Evolutionary conservation across 2,888 invertebrate species (phyloP).

Genomic region (Sisyra terminalis): DNA sequence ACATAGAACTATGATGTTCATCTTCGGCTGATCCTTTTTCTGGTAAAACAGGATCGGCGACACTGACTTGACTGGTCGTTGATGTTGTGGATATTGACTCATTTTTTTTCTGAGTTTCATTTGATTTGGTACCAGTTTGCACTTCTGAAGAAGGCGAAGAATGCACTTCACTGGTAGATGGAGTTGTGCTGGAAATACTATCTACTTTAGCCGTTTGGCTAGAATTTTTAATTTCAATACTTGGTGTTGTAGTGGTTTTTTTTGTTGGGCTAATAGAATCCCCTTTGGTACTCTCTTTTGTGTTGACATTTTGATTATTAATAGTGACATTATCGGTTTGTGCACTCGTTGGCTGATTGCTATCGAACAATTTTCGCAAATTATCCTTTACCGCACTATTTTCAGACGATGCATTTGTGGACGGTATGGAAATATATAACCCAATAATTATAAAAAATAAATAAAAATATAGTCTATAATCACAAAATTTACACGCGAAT

Average conservation of each 20-base stretch:
- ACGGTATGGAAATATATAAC: too few species aligned
- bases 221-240: neutral
- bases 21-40: slow-evolving; percentile 85
- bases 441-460: too few species aligned
- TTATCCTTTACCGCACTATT: too few species aligned
- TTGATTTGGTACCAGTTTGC: slow-evolving; percentile 8
- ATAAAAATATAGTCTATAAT: too few species aligned
- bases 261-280: slow-evolving; percentile 7
- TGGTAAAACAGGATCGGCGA: slow-evolving; percentile 66
- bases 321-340: neutral
- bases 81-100: slow-evolving; percentile 35
- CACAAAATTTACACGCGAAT: too few species aligned
- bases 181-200: too few species aligned
- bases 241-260: slow-evolving; percentile 6
- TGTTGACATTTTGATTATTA: neutral
- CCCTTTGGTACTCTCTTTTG: slow-evolving; percentile 2
- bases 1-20: slow-evolving; percentile 91
- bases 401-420: too few species aligned
- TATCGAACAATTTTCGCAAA: too few species aligned
- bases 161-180: too few species aligned
- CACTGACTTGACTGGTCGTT: neutral
- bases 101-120: slow-evolving; percentile 22
- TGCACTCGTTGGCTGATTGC: too few species aligned
- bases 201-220: too few species aligned
- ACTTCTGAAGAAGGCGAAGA: neutral